Percentiles rank a stretch among this genome's conserved stretches.
Conservation (phyloP, 2,888 invertebrate species). For the Nesidiocoris tenuis region DNA sequence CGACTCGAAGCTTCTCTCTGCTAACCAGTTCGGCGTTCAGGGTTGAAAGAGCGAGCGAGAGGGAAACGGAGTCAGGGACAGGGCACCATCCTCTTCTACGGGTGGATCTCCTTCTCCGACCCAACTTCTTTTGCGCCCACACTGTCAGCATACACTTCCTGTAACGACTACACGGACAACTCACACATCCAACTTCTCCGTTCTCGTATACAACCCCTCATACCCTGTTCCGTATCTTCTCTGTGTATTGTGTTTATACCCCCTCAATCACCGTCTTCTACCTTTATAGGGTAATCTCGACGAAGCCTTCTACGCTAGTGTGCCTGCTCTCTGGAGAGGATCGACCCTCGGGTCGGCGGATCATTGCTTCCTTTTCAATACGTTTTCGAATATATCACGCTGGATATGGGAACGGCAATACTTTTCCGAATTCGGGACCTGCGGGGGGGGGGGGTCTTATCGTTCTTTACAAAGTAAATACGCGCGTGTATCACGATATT, state of each 20-base stretch:
- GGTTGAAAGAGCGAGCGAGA: background rate
- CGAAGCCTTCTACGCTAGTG: background rate
- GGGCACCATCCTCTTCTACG: background rate
- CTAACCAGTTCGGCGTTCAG: background rate
- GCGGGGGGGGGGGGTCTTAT: too few species aligned
- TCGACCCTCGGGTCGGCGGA: background rate
- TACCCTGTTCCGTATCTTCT: constrained; percentile 1
- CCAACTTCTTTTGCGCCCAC: background rate
- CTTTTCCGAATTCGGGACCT: too few species aligned
- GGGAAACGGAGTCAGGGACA: background rate
- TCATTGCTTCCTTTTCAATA: background rate
- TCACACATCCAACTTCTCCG: background rate
- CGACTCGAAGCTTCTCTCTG: background rate
- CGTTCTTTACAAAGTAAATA: too few species aligned
- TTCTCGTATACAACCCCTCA: constrained; percentile 6
- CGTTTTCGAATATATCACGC: background rate
- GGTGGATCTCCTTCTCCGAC: background rate
- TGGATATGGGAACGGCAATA: too few species aligned
- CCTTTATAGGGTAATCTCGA: constrained; percentile 36
- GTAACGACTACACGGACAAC: background rate
- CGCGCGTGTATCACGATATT: too few species aligned
- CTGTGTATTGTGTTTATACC: constrained; percentile 29
- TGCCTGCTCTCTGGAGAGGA: background rate
- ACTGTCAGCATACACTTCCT: background rate
- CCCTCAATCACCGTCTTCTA: constrained; percentile 32